phyloP scores from a whole-genome alignment of 35 echinoderm and acorn worm genomes.

The Anneissia japonica region DNA sequence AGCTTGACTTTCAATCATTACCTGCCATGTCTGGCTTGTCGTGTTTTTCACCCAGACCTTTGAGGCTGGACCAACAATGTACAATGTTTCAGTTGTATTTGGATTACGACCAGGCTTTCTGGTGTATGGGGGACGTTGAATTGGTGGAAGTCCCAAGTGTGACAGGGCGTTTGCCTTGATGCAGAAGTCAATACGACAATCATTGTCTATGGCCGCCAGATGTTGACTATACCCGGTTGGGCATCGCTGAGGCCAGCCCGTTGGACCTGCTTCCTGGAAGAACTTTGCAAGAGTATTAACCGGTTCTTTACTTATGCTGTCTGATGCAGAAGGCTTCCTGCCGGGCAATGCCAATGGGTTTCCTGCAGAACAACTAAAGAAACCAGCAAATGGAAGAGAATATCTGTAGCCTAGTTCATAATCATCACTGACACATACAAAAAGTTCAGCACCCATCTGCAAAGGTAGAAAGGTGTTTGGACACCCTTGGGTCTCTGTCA shows the following conservation, averaged over 20 bases:
- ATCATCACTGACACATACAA: constrained; percentile 29
- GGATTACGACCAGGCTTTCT: not conserved
- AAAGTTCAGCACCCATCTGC: not conserved
- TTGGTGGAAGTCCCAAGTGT: not conserved
- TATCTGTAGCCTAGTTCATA: constrained; percentile 15
- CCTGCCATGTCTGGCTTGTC: not conserved
- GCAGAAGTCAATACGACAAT: constrained; percentile 30
- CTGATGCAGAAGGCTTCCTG: not conserved
- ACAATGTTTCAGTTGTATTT: not conserved
- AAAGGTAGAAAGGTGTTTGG: constrained; percentile 8
- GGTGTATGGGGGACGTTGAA: constrained; percentile 13
- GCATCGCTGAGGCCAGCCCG: constrained; percentile 5
- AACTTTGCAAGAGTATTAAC: not conserved
- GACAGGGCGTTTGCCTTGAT: constrained; percentile 9
- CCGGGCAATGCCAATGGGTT: not conserved
- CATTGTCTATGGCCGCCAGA: constrained; percentile 17
- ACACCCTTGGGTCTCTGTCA: not conserved
- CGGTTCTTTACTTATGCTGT: not conserved
- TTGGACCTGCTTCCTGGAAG: constrained; percentile 5
- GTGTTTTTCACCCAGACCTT: not conserved
- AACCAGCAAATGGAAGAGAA: constrained; percentile 22
- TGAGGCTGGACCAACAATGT: not conserved
- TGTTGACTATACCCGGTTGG: constrained; percentile 26
- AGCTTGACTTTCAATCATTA: too few species aligned
- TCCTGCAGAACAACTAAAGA: constrained; percentile 24